Conservation (phyloP, 92 coral and sea anemone species). For the Porites lobata region DNA sequence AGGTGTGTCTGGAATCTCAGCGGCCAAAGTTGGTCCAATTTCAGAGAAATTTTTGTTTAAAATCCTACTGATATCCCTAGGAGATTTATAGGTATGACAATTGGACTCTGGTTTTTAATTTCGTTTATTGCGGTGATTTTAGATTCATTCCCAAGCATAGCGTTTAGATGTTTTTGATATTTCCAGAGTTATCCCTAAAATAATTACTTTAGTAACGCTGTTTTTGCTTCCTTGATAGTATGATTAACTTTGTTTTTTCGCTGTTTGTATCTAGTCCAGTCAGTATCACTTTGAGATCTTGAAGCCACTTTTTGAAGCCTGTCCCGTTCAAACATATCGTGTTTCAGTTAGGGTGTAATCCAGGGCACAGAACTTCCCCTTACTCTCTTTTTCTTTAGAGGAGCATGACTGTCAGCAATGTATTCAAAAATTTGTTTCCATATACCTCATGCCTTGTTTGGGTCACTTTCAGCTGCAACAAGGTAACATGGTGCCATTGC, state of each 20-base stretch:
- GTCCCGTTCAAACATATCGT: too few relatives aligned
- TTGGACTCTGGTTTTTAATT: neutral
- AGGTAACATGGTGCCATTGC: constrained; percentile 10
- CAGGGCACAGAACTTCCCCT: neutral
- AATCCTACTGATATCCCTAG: neutral
- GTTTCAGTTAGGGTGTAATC: too few relatives aligned
- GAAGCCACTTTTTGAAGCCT: too few relatives aligned
- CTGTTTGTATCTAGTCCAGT: too few relatives aligned
- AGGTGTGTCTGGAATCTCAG: neutral
- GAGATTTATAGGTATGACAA: neutral
- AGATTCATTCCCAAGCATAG: neutral
- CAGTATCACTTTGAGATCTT: too few relatives aligned
- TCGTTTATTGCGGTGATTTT: neutral
- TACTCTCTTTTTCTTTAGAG: neutral
- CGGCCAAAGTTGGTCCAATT: neutral
- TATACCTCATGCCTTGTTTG: neutral
- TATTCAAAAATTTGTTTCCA: neutral
- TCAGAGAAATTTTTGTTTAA: neutral
- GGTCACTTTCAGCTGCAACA: neutral
- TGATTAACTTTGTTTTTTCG: neutral
- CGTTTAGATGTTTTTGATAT: neutral
- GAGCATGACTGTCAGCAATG: neutral
- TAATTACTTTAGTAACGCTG: neutral
- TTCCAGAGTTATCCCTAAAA: neutral
- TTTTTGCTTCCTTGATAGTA: neutral